Conservation (phyloP, 2,113 vertebrate genomes). For the Corythornis cristatus region DNA sequence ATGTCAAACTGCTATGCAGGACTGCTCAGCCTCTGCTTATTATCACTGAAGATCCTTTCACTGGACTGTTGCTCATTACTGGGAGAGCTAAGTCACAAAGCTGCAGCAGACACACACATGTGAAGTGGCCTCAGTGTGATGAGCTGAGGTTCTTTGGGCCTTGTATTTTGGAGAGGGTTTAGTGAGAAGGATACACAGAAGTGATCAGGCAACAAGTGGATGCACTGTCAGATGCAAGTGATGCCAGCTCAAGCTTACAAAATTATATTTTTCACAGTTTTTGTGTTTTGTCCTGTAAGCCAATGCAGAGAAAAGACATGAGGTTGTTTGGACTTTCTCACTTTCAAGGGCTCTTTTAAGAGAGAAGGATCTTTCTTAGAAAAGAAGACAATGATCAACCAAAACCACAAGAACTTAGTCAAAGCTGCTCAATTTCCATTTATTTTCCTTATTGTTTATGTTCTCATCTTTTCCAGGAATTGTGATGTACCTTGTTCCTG, state of each 20-base stretch:
- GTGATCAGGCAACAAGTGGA: neutral
- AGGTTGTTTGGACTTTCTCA: neutral
- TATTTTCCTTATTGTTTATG: neutral
- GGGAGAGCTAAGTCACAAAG: neutral
- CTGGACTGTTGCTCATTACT: neutral
- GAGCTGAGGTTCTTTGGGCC: neutral
- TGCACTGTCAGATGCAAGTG: neutral
- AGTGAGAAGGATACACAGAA: neutral
- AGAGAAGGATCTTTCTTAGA: neutral
- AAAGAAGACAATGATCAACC: neutral
- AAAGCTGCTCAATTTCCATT: neutral
- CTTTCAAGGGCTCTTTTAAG: neutral
- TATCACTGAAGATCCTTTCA: neutral
- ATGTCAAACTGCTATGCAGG: neutral
- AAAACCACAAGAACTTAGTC: neutral
- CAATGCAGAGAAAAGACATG: neutral
- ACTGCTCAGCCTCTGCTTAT: neutral
- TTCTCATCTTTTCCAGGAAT: neutral
- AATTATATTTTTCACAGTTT: neutral
- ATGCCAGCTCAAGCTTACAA: neutral
- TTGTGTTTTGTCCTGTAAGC: neutral
- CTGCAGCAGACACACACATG: accelerated
- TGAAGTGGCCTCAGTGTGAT: neutral
- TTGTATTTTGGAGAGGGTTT: neutral
- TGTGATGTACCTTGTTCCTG: neutral